Evolutionary conservation across 2,797 vertebrate genomes (phyloP).

Genomic region (Mormyrops boulengeri): DNA sequence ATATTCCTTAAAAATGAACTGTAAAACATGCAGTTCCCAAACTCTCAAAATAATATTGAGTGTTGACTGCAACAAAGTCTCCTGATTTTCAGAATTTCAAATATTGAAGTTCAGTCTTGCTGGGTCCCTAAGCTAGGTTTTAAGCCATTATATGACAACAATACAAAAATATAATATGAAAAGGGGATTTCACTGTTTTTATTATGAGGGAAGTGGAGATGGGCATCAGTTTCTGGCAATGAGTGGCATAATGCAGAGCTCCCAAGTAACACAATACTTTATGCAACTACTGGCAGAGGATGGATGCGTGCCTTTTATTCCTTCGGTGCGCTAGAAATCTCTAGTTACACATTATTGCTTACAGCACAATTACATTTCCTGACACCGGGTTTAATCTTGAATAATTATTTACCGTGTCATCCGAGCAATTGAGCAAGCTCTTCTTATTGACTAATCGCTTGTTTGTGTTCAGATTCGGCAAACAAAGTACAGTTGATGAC

Average conservation of each 20-base stretch:
- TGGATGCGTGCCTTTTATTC: background rate
- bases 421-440: slow-evolving; percentile 15
- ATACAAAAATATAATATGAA: background rate
- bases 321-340: background rate
- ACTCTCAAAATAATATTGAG: background rate
- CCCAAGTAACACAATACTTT: background rate
- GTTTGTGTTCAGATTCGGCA: slow-evolving; percentile 43
- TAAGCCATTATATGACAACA: background rate
- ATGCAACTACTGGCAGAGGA: background rate
- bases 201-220: background rate
- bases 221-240: background rate
- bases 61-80: background rate
- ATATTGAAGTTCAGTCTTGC: background rate
- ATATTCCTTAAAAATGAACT: background rate
- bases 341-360: background rate
- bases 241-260: background rate
- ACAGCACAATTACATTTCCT: background rate
- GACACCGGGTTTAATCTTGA: slow-evolving; percentile 23
- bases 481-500: slow-evolving; percentile 47
- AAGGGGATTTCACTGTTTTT: background rate
- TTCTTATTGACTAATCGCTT: slow-evolving; percentile 28
- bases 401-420: slow-evolving; percentile 30
- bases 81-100: background rate
- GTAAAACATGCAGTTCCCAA: background rate
- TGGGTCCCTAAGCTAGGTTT: background rate